phyloP scores from a whole-genome alignment of 1,140 invertebrate species.

The Pachyrhynchus sulphureomaculatus region DNA sequence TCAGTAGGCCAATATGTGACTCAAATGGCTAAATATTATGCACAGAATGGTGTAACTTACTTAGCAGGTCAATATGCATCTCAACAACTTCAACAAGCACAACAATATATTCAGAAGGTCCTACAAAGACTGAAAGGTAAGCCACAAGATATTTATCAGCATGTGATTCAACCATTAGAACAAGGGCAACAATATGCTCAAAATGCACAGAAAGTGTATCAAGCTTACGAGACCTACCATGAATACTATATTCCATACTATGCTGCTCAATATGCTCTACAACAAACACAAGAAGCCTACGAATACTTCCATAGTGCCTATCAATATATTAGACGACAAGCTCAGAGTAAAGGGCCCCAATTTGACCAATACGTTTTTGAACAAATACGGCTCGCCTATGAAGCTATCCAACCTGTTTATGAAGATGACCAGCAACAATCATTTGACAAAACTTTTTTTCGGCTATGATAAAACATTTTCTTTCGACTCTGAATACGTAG shows the following conservation, averaged over 20 bases:
- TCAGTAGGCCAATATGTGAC: conserved; percentile 4
- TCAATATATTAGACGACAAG: conserved; percentile 6
- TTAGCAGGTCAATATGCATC: neutral
- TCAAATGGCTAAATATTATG: conserved; percentile 6
- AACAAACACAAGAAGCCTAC: conserved; percentile 7
- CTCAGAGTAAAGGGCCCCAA: no score
- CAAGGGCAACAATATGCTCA: conserved; percentile 5
- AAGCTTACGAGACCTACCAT: neutral
- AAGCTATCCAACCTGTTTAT: conserved; percentile 2
- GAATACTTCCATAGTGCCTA: conserved; percentile 19
- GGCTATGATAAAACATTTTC: neutral
- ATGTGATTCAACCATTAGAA: conserved; percentile 4
- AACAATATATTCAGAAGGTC: conserved; percentile 8
- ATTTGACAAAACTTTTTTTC: neutral
- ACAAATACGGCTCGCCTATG: conserved; percentile 11
- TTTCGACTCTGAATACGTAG: neutral
- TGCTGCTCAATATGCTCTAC: conserved; percentile 4
- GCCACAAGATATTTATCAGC: conserved; percentile 4
- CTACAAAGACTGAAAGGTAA: neutral
- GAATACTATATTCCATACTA: conserved; percentile 15
- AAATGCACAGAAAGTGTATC: conserved; percentile 3
- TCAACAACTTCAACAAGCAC: conserved; percentile 4
- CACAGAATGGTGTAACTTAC: conserved; percentile 1
- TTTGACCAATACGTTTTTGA: conserved; percentile 4
- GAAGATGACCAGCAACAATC: neutral